phyloP scores from a whole-genome alignment of 1,140 invertebrate species.

The Brachionus paranguensis region DNA sequence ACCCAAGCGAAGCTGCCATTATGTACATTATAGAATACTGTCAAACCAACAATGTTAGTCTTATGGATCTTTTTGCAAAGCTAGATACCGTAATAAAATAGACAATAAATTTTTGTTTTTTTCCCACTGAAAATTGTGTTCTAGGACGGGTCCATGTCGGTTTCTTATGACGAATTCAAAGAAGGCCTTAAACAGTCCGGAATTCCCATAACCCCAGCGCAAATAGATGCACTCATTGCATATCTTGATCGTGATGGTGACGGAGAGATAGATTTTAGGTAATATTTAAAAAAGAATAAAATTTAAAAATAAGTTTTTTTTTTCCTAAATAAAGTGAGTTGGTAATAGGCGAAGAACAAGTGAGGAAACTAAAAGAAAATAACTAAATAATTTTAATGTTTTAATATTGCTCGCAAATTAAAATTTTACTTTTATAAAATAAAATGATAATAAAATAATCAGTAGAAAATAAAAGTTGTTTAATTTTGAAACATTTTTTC shows the following conservation, averaged over 20 bases:
- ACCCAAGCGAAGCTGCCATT: constrained; percentile 47
- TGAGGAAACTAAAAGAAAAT: constrained; percentile 20
- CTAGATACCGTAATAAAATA: constrained; percentile 43
- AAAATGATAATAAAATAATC: not conserved
- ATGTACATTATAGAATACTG: constrained; percentile 45
- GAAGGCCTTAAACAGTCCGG: constrained; percentile 46
- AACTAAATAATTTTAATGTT: not conserved
- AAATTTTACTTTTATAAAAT: not conserved
- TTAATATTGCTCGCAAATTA: not conserved
- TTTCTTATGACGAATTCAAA: constrained; percentile 48
- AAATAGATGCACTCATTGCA: constrained; percentile 45
- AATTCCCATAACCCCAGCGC: constrained; percentile 44
- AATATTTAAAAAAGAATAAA: not conserved
- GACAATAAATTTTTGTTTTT: not conserved
- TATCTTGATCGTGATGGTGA: constrained; percentile 47
- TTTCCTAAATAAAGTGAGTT: constrained; percentile 27
- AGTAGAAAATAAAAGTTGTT: not conserved
- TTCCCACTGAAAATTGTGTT: not conserved
- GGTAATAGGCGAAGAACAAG: constrained; percentile 41
- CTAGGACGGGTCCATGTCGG: constrained; percentile 47
- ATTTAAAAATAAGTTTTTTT: not conserved
- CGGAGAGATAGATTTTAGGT: constrained; percentile 49
- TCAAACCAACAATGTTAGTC: constrained; percentile 44
- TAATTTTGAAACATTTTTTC: not conserved
- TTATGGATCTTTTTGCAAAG: constrained; percentile 47